Conservation (phyloP, 2,888 invertebrate species). For the Polydrusus tereticollis region DNA sequence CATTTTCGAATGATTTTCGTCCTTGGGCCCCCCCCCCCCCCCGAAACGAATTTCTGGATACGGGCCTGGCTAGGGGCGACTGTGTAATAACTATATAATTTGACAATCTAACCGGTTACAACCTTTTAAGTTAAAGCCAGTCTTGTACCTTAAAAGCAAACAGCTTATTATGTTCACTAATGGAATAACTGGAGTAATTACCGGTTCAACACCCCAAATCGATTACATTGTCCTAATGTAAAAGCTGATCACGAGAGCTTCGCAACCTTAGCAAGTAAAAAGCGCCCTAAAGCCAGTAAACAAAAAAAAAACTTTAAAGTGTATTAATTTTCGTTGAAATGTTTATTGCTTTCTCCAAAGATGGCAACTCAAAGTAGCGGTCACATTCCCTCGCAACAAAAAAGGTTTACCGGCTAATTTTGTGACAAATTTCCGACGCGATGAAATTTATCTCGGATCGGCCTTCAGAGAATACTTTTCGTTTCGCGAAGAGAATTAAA, state of each 20-base stretch:
- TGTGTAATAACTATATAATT: too few relatives aligned
- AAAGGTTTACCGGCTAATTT: conserved; percentile 41
- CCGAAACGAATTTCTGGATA: too few relatives aligned
- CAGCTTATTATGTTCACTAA: too few relatives aligned
- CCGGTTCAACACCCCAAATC: too few relatives aligned
- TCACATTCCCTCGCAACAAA: conserved; percentile 6
- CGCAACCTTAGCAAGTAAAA: neutral
- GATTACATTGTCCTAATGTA: neutral
- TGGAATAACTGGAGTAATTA: too few relatives aligned
- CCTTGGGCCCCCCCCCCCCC: too few relatives aligned
- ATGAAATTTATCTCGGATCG: conserved; percentile 43
- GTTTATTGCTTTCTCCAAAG: conserved; percentile 40
- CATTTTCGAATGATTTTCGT: too few relatives aligned
- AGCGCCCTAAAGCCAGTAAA: neutral
- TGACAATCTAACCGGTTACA: too few relatives aligned
- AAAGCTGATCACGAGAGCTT: neutral
- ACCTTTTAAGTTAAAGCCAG: too few relatives aligned
- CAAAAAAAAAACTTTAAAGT: conserved; percentile 15
- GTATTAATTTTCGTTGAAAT: conserved; percentile 42
- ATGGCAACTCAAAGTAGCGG: conserved; percentile 35
- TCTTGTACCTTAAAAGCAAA: too few relatives aligned
- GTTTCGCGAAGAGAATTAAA: conserved; percentile 10
- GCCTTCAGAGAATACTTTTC: conserved; percentile 38
- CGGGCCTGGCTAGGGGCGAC: too few relatives aligned
- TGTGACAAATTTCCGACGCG: conserved; percentile 47